Base-by-base conservation (phyloP, 1,140 invertebrate genomes). In the Physella acuta region DNA sequence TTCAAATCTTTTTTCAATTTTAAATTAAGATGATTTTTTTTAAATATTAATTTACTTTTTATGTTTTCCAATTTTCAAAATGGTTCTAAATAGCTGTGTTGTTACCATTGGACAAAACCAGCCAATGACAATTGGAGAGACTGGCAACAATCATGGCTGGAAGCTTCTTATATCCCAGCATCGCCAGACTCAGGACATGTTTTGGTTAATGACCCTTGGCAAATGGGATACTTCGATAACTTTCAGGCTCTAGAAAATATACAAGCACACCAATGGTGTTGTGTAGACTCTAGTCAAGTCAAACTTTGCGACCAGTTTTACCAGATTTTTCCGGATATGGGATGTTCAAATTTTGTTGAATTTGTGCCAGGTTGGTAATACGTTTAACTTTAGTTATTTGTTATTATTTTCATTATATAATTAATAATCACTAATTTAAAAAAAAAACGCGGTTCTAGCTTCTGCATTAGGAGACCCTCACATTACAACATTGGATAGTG, bases 101-200 rank as follows among this genome's bases (percentile, higher is more conserved):
- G 58, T 34, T 60, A 60, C 58, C 30, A 34, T 34, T 60, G 58
- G 58, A 36, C 24, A 5, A 60, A 60, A 60, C 58, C 58, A 14
- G 33, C 3, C 3, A 26, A 16, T 36, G 58, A 28, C 5, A 34
- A 60, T 36, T 60, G 58, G 58, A 11, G 26, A 24, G 58, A 11
- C 1, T 60, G 58, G 58, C 20, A 34, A 34, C 33, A 34, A 36
- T 34, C 58, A 2, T 60, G 58, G 58, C 33, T 30, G n/a, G 58
- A 60, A 33, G 58, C 58, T n/a, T 8, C 58, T 3, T 60, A 60
- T n/a, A 3, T 60, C 8, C 58, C 58, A 5, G 24, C 14, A 33
- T 60, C 58, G 4, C 31, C 58, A 36, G 30, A 60, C 30, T 60
- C 58, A 20, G 58, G 58, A 1, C 58, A 60, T n/a, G 34, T 60